Evolutionary conservation across 2,888 invertebrate species (phyloP).

Genomic region (Nebria salina): DNA sequence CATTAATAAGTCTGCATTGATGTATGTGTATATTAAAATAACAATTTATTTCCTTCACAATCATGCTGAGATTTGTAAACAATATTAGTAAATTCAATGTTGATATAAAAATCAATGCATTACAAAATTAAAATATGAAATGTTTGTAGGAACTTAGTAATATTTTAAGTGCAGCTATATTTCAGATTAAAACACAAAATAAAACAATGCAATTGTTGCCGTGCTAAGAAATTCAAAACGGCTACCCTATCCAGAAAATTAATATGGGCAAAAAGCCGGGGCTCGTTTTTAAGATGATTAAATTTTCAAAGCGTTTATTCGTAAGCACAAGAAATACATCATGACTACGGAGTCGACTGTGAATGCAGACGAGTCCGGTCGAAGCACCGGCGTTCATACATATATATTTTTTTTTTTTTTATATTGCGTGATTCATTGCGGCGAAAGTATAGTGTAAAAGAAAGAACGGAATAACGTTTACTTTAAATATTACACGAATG

Average conservation of each 20-base stretch:
- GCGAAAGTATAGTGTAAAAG: not conserved
- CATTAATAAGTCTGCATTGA: not conserved
- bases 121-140: not conserved
- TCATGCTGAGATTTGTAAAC: not conserved
- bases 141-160: slow-evolving; percentile 6
- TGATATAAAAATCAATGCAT: not conserved
- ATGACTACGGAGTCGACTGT: not conserved
- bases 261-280: slow-evolving; percentile 15
- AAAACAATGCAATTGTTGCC: not conserved
- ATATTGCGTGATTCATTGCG: slow-evolving; percentile 13
- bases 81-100: not conserved
- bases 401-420: not conserved
- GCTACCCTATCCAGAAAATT: slow-evolving; percentile 4
- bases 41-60: not conserved
- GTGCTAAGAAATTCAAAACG: slow-evolving; percentile 2
- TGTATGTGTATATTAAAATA: not conserved
- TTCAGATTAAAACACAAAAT: not conserved
- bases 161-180: not conserved
- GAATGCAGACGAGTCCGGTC: slow-evolving; percentile 10
- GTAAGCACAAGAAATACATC: slow-evolving; percentile 25
- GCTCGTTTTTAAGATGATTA: slow-evolving; percentile 25
- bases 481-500: slow-evolving; percentile 20
- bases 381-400: slow-evolving; percentile 2
- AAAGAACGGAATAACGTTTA: slow-evolving; percentile 24
- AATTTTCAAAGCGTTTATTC: slow-evolving; percentile 22